Base-by-base conservation (phyloP, 2,888 invertebrate species). In the Cyrtodaria siliqua region DNA sequence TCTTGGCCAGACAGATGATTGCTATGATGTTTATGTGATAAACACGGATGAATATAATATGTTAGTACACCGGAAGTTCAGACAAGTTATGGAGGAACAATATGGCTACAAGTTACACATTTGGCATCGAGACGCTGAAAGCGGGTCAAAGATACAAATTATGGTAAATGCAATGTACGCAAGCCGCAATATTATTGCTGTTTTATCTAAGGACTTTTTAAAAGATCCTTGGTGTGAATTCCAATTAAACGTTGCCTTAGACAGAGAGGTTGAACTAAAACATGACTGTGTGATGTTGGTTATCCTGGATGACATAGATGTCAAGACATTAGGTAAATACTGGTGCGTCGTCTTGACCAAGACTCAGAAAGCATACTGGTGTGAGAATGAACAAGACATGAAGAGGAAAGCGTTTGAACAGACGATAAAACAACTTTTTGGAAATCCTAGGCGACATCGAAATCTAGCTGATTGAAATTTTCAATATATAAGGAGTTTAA, bases 211-310 rank as follows among this genome's bases (percentile, higher is more conserved):
- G 12, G 40, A 59, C 38, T 81, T 79, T 55, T 56, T 77, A 23
- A 67, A 68, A 23, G 59, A 75, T 29, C 53, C 70, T 12, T 83
- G 80, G 80, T 80, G 80, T 60, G 52, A 75, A 12, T 83, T 83
- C 56, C 74, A 83, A 40, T 26, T 83, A 6, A 59, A 60, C 14
- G 59, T 83, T 16, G 62, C 78, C 2, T n/a, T 67, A 33, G 57
- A 73, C 26, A 64, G 56, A 20, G 55, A 64, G 12, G 42, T 79
- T 23, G 42, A 64, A 18, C 50, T 66, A 16, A 64, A 59, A 12
- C 44, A 47, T 20, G 33, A 71, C 16, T 62, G 47, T 24, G 16
- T 83, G 16, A 59, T 77, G 14, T 33, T 79, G 9, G 47, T 79
- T 24, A 33, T 74, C 3, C 52, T 77, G 18, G 63, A 77, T 9